Evolutionary conservation across 1,140 invertebrate species (phyloP).

Genomic region (Mylabris phalerata): DNA sequence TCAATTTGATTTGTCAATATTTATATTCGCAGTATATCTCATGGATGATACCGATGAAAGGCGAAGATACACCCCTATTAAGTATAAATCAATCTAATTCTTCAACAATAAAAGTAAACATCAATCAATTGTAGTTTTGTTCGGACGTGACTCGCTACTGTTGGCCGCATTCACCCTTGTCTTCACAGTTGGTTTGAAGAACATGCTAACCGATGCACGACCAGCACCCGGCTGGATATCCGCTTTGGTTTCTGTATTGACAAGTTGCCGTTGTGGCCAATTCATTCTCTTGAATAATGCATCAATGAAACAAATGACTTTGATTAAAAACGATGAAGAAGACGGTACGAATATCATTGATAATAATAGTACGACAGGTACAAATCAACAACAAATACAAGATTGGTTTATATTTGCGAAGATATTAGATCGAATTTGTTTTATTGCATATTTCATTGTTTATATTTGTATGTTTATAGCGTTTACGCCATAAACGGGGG

Average conservation of each 20-base stretch:
- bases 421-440: constrained; percentile 31
- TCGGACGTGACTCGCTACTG: constrained; percentile 33
- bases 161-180: constrained; percentile 29
- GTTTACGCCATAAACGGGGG: constrained; percentile 14
- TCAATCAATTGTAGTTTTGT: constrained; percentile 29
- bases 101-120: neutral
- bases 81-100: neutral
- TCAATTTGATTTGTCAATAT: constrained; percentile 47
- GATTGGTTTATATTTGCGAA: constrained; percentile 30
- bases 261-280: constrained; percentile 28
- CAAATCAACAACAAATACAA: neutral
- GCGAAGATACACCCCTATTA: constrained; percentile 25
- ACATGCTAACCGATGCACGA: constrained; percentile 20
- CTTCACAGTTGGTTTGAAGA: constrained; percentile 28
- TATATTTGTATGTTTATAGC: constrained; percentile 29
- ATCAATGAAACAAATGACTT: constrained; percentile 3
- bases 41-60: constrained; percentile 42
- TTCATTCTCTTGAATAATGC: constrained; percentile 29
- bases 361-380: constrained; percentile 4
- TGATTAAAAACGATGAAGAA: constrained; percentile 25
- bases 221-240: constrained; percentile 31
- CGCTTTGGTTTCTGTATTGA: constrained; percentile 21
- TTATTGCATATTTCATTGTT: constrained; percentile 23
- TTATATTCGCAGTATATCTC: constrained; percentile 41
- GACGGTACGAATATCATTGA: constrained; percentile 30